Base-by-base conservation (phyloP, 2,113 vertebrate genomes). In the Cynopterus brachyotis region DNA sequence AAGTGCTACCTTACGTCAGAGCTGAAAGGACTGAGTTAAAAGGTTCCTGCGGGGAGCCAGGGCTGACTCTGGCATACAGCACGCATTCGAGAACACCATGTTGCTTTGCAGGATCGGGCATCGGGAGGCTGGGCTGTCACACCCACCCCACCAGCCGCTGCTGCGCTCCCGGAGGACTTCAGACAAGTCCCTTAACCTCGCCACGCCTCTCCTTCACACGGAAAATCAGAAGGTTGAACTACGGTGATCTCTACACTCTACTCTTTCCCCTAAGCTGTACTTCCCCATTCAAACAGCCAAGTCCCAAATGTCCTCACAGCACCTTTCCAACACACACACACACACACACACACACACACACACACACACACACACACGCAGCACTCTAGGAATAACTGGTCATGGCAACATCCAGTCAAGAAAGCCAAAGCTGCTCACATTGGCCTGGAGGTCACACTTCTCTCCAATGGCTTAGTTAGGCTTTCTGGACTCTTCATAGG, bases 31-130 rank as follows among this genome's bases (percentile, higher is more conserved):
- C 20, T 9, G 22, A n/a, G 4, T 15, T 24, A 50, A 42, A 47
- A 42, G 42, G 47, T 2, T 32, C 13, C 2, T 13, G 16, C 2
- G 6, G n/a, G 24, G 15, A 20, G 9, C 12, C 1, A 7, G 73
- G 24, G 26, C 10, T 1, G 79, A 37, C 45, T n/a, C 64, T 4
- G 1, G 67, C 92, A 67, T 55, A 9, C 0, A 83, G 83, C 32
- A 55, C 0, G 19, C 6, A 7, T 37, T 30, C 60, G 13, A 4
- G 11, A 66, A 82, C 60, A 69, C 3, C 0, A 20, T 72, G 40
- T 3, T 40, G 57, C 57, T 32, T 40, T 8, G 0, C n/a, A 28
- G 26, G 32, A 26, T 11, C 24, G 3, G 19, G 50, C 45, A 15
- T 11, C 3, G 6, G 47, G 53, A 17, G 19, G 35, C 37, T 47